Conservation (phyloP, 1,140 invertebrate species). For the Branchinecta lindahli region DNA sequence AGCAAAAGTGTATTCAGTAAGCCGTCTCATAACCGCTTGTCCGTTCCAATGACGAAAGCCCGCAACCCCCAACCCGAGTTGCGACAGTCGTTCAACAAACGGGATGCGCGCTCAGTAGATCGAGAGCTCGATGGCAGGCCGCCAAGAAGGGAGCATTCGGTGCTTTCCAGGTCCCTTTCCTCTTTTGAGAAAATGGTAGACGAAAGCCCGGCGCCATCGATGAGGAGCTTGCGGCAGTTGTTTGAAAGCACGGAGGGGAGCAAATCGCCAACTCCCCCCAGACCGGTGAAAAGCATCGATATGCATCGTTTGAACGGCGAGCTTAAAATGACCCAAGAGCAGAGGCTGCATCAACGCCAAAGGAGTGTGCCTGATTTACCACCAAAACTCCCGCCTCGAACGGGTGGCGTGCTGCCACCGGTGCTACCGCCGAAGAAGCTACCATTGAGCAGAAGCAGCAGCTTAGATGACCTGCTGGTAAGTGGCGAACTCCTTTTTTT, state of each 20-base stretch:
- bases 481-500: not conserved
- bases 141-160: not conserved
- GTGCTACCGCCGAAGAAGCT: not conserved
- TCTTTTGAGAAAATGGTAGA: not conserved
- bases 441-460: not conserved
- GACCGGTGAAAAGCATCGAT: not conserved
- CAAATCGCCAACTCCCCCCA: not conserved
- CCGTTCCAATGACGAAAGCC: not conserved
- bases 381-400: not conserved
- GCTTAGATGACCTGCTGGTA: not conserved
- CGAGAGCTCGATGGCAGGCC: not conserved
- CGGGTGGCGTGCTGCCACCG: not conserved
- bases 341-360: not conserved
- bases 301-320: not conserved
- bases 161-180: not conserved
- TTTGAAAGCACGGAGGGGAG: not conserved
- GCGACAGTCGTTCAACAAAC: not conserved
- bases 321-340: not conserved
- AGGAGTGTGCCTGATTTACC: not conserved
- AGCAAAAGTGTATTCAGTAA: no score
- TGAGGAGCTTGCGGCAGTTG: not conserved
- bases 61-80: not conserved
- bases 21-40: not conserved
- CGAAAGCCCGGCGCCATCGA: not conserved
- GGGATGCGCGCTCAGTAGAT: not conserved